A percentile compares a stretch with the other conserved stretches of the same genome.
These are phyloP conservation scores for Eriosoma lanigerum DNA, from an alignment of 1,140 invertebrate genomes.

Conservation along the genomic window DNA sequence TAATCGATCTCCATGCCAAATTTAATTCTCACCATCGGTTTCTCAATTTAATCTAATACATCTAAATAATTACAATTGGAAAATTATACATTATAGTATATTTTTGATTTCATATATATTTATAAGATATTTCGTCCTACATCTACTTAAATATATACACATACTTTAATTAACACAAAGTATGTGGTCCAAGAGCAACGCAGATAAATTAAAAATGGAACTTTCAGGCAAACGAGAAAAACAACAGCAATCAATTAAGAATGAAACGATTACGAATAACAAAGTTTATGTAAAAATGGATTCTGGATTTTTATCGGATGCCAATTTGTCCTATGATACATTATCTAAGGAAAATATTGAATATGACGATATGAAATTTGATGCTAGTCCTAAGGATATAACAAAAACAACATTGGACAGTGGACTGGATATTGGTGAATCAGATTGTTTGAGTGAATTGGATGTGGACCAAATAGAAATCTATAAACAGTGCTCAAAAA, in stretches of 20 bases:
- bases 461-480: slow-evolving; percentile 3
- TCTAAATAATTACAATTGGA: neutral
- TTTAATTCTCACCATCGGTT: neutral
- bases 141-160: neutral
- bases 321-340: slow-evolving; percentile 18
- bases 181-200: slow-evolving; percentile 48
- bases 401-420: neutral
- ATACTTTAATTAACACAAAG: neutral
- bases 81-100: too few species aligned
- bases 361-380: neutral
- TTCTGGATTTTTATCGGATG: slow-evolving; percentile 42
- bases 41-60: too few species aligned
- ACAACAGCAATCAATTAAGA: slow-evolving; percentile 13
- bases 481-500: neutral
- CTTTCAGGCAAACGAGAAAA: slow-evolving; percentile 45
- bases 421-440: slow-evolving; percentile 17
- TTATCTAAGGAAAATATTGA: slow-evolving; percentile 29
- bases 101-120: too few species aligned
- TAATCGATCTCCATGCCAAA: neutral
- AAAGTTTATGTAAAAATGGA: slow-evolving; percentile 18
- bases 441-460: slow-evolving; percentile 29
- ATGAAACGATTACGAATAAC: neutral
- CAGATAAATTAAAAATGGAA: slow-evolving; percentile 46
- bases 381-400: neutral
- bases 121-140: too few species aligned